Conservation (phyloP, 2,888 invertebrate genomes). For the Ramazzottius varieornatus region DNA sequence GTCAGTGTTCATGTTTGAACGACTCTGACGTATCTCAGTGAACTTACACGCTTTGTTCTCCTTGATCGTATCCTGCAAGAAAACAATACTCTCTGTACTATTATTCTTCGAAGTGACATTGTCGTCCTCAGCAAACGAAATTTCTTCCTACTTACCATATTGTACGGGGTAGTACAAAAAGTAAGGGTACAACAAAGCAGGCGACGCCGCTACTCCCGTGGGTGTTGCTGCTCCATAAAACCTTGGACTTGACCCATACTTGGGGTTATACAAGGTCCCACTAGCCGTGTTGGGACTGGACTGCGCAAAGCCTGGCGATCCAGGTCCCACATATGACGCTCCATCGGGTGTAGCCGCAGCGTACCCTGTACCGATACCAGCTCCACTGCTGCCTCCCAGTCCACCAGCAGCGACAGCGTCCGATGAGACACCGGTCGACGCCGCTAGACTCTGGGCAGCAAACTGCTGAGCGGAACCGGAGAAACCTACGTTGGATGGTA, state of each 20-base stretch:
- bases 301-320: neutral
- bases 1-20: neutral
- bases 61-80: constrained; percentile 2
- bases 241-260: neutral
- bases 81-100: too few relatives aligned
- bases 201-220: neutral
- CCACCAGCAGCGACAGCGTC: neutral
- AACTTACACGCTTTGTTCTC: constrained; percentile 2
- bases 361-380: neutral
- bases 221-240: neutral
- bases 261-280: neutral
- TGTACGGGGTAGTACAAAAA: neutral
- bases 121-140: too few relatives aligned
- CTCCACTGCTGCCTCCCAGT: neutral
- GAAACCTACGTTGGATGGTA: neutral
- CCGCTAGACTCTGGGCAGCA: neutral
- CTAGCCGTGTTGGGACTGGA: neutral
- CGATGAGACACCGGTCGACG: neutral
- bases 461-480: neutral
- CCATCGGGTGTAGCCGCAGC: neutral
- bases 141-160: neutral
- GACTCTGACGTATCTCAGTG: neutral
- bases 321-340: neutral
- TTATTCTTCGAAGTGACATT: too few relatives aligned
- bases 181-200: neutral